phyloP scores from a whole-genome alignment of 2,113 vertebrate species.

The Oxyura jamaicensis region DNA sequence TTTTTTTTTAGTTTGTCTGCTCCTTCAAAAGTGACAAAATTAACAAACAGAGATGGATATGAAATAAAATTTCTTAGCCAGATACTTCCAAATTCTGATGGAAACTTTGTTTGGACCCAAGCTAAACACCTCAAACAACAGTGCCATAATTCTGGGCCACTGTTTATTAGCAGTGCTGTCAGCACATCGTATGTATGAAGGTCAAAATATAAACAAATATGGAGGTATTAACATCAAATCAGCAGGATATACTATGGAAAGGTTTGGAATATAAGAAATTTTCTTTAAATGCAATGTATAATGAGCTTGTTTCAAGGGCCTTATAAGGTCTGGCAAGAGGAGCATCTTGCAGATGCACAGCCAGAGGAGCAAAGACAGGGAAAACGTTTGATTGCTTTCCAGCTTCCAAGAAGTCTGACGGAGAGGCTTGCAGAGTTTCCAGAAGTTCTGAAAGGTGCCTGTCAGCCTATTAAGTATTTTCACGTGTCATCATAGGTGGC shows the following conservation, averaged over 20 bases:
- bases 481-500: not conserved
- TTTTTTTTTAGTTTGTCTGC: not conserved
- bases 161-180: not conserved
- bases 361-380: not conserved
- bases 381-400: not conserved
- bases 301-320: not conserved
- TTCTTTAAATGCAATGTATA: not conserved
- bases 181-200: not conserved
- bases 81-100: not conserved
- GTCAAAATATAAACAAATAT: not conserved
- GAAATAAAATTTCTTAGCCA: not conserved
- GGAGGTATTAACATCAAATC: not conserved
- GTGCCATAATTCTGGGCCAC: not conserved
- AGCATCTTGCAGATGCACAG: not conserved
- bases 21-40: not conserved
- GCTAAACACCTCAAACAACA: not conserved
- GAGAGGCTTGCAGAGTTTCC: not conserved
- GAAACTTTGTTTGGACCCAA: not conserved
- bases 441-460: not conserved
- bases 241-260: not conserved
- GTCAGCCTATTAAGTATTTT: not conserved
- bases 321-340: not conserved
- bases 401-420: not conserved
- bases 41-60: not conserved
- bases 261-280: not conserved